Percentiles rank a stretch among this genome's conserved stretches.
phyloP scores from a whole-genome alignment of 2,888 invertebrate genomes.

The Dinocampus coccinellae region DNA sequence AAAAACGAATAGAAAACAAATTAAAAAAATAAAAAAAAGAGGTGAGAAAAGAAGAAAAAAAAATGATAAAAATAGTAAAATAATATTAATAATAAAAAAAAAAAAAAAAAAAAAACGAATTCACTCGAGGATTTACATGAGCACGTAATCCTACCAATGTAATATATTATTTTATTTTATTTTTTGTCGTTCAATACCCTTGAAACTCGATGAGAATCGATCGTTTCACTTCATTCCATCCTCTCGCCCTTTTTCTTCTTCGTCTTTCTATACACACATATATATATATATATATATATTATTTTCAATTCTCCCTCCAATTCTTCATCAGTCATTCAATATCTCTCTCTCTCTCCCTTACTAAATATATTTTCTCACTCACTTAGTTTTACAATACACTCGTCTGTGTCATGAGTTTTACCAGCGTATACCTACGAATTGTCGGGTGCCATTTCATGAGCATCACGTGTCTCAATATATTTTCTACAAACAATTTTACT shows the following conservation, averaged over 20 bases:
- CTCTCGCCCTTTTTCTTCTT: constrained; percentile 1
- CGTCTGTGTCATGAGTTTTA: constrained; percentile 41
- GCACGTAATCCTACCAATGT: constrained; percentile 13
- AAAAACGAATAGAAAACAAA: background rate
- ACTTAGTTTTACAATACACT: constrained; percentile 17
- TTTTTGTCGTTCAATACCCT: constrained; percentile 33
- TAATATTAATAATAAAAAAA: no score
- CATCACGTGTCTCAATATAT: constrained; percentile 40
- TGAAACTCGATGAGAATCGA: constrained; percentile 48
- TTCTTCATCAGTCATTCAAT: constrained; percentile 22
- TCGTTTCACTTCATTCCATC: constrained; percentile 39
- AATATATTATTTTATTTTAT: constrained; percentile 28
- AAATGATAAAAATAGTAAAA: constrained; percentile 1
- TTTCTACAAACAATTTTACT: no score
- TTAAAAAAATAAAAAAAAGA: background rate
- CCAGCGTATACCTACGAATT: constrained; percentile 56
- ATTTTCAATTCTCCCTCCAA: background rate
- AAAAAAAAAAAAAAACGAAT: constrained; percentile 28
- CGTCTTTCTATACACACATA: constrained; percentile 3
- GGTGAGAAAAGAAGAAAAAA: background rate
- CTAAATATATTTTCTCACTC: background rate
- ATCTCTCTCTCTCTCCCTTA: no score
- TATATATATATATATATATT: background rate
- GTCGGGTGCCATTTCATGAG: constrained; percentile 42
- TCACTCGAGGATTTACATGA: constrained; percentile 44